phyloP scores from a whole-genome alignment of 1,140 invertebrate genomes.

The Pseudachorutes palmiensis region DNA sequence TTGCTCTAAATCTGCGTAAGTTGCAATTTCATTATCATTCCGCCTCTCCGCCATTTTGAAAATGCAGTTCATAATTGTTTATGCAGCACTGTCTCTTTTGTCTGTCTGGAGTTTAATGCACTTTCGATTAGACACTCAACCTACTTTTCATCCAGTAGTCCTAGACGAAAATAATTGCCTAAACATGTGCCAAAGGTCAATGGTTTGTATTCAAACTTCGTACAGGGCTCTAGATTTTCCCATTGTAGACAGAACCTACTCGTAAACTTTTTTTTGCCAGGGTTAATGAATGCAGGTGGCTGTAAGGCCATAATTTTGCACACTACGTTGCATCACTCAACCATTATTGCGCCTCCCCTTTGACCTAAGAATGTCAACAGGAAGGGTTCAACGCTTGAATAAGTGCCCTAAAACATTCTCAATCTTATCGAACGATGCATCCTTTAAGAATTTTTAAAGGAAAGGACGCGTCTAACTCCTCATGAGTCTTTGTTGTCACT shows the following conservation, averaged over 20 bases:
- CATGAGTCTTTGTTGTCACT: conserved; percentile 12
- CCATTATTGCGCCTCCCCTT: background rate
- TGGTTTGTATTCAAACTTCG: too few species aligned
- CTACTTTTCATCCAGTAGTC: background rate
- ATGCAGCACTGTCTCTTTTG: background rate
- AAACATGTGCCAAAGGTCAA: too few species aligned
- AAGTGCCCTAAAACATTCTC: background rate
- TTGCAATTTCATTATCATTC: background rate
- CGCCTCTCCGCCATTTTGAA: background rate
- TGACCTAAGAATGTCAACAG: background rate
- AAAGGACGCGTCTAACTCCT: background rate
- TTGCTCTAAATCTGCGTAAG: background rate
- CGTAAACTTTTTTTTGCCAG: too few species aligned
- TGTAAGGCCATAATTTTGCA: too few species aligned
- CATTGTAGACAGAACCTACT: too few species aligned
- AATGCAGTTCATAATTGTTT: background rate
- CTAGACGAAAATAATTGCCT: too few species aligned
- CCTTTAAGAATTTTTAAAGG: background rate
- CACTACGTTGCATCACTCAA: background rate
- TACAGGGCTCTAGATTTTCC: too few species aligned
- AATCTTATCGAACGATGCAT: conserved; percentile 7
- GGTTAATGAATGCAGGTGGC: too few species aligned
- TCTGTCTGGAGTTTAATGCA: background rate
- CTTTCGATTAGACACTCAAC: background rate
- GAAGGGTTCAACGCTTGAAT: background rate